Evolutionary conservation across 1,140 invertebrate genomes (phyloP), one percentile per base, ranked within the genome.

Genomic region (Drosophila auraria): DNA sequence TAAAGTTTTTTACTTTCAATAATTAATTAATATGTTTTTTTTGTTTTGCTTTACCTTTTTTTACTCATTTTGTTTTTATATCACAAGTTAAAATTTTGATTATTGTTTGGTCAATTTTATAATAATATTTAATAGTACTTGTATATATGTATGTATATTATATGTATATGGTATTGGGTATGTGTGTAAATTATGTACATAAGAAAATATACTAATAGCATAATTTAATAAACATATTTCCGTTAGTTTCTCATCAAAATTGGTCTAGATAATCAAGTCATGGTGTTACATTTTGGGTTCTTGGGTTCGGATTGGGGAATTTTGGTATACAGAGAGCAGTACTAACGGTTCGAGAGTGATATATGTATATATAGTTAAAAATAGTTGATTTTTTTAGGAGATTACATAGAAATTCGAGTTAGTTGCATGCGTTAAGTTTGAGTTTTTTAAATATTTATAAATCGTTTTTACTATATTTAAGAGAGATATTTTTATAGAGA

Each of bases 51-150:
- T 77, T 50, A 69, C 65, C 79, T 71, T 71, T 70, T 75, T 44
- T 56, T 56, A 56, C 17, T 56, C 66, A 61, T 73, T 80, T 78
- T 82, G 68, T 83, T 44, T 82, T 83, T 87, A 87, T 92, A 92
- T 92, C 90, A 92, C 90, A 92, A 92, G 90, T 90, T 91, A 91
- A 90, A 89, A 83, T 92, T 92, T 92, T 92, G 84, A 92, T 92
- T 92, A 92, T 92, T 92, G 84, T 87, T 92, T 92, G 89, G 89
- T 91, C 89, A 89, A 87, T 91, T 87, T 80, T 82, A 66, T 68
- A 68, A 68, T 70, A 76, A 27, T 69, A 78, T 72, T 83, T 65
- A 65, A 68, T 69, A 65, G 47, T 79, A 68, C 44, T 61, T 80
- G 66, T 80, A 59, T 73, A 44, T 59, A 65, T 64, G 23, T 58